A percentile compares a stretch with the other conserved stretches of the same genome.
These are phyloP conservation scores for Rattus norvegicus DNA, from an alignment of 2,113 vertebrate species.

Conservation along the genomic window DNA sequence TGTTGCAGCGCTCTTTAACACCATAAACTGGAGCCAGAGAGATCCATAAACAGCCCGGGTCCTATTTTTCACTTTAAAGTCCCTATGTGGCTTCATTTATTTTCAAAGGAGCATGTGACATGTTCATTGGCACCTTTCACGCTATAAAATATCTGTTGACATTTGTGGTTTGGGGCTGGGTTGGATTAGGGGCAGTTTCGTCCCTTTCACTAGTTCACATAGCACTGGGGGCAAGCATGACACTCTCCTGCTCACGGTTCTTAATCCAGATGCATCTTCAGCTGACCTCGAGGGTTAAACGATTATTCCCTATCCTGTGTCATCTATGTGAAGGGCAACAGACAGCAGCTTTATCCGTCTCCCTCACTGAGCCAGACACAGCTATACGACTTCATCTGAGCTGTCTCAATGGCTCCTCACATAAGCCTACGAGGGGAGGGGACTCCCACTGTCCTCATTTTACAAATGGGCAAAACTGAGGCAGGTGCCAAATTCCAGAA, in stretches of 20 bases:
- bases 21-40: slow-evolving; percentile 77
- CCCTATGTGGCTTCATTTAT: slow-evolving; percentile 79
- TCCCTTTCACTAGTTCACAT: slow-evolving; percentile 38
- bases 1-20: slow-evolving; percentile 44
- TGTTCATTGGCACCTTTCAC: slow-evolving; percentile 78
- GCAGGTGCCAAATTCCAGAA: neutral
- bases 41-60: slow-evolving; percentile 77
- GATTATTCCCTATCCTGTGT: neutral
- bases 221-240: neutral
- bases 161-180: slow-evolving; percentile 76
- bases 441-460: neutral
- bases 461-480: neutral
- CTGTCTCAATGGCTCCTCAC: neutral
- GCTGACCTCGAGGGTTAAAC: neutral
- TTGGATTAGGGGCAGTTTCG: slow-evolving; percentile 62
- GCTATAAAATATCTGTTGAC: slow-evolving; percentile 78
- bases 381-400: neutral
- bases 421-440: neutral
- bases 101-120: slow-evolving; percentile 77
- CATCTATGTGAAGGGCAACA: neutral
- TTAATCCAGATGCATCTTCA: neutral
- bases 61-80: slow-evolving; percentile 78
- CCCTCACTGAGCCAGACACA: neutral
- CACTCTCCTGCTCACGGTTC: neutral
- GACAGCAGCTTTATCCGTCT: neutral